These are phyloP conservation scores for Gonatopus flavifemur DNA, from an alignment of 1,140 invertebrate species.

Conservation along the genomic window DNA sequence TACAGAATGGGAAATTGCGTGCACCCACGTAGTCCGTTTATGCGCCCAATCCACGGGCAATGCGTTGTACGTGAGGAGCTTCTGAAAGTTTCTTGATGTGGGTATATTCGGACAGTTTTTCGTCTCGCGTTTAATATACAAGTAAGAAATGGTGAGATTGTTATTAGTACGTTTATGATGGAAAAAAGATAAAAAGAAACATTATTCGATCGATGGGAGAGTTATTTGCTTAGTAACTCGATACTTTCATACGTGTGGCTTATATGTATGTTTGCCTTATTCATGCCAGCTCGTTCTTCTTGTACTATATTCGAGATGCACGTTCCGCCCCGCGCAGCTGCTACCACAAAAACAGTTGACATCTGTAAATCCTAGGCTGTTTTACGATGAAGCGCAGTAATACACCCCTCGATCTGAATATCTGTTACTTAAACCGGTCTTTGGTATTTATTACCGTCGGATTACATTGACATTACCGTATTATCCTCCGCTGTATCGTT, in stretches of 20 bases:
- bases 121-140: no score
- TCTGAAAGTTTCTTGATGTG: constrained; percentile 32
- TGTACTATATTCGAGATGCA: neutral
- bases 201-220: neutral
- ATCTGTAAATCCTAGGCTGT: constrained; percentile 40
- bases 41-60: constrained; percentile 37
- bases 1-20: constrained; percentile 34
- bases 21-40: constrained; percentile 41
- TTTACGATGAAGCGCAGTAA: constrained; percentile 18
- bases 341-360: constrained; percentile 38
- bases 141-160: no score
- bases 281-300: no score
- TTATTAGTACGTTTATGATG: no score
- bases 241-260: neutral
- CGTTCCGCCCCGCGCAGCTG: constrained; percentile 29
- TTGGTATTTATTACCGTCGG: no score
- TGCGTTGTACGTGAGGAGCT: constrained; percentile 35
- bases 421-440: no score
- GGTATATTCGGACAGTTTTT: constrained; percentile 32
- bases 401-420: neutral
- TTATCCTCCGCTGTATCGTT: no score
- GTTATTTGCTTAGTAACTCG: neutral
- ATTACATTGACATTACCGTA: no score
- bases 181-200: no score
- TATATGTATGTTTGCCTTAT: no score